Conservation (phyloP, 2,888 invertebrate genomes). For the Epiblema foenella region DNA sequence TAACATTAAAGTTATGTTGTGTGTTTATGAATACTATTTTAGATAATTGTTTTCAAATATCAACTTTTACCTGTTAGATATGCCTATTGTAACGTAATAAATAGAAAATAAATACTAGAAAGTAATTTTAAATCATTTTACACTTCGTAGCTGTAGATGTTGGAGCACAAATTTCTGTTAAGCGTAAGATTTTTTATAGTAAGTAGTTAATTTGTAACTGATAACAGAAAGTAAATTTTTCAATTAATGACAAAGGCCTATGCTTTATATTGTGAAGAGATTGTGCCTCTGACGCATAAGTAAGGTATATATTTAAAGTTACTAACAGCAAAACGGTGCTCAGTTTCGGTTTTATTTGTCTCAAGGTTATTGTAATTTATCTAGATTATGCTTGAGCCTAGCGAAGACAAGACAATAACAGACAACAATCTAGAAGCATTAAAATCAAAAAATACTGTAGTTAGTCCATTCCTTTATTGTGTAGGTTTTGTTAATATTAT, state of each 20-base stretch:
- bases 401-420: neutral
- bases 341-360: slow-evolving; percentile 23
- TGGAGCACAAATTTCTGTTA: slow-evolving; percentile 78
- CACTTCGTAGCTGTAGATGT: slow-evolving; percentile 79
- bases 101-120: slow-evolving; percentile 51
- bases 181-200: slow-evolving; percentile 62
- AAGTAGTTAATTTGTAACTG: slow-evolving; percentile 58
- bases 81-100: slow-evolving; percentile 39
- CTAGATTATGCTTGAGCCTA: slow-evolving; percentile 19
- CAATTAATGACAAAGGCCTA: slow-evolving; percentile 35
- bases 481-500: neutral
- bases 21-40: slow-evolving; percentile 33
- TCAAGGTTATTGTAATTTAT: slow-evolving; percentile 15
- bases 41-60: slow-evolving; percentile 36
- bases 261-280: slow-evolving; percentile 43
- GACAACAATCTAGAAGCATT: neutral
- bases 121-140: slow-evolving; percentile 66
- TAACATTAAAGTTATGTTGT: slow-evolving; percentile 23
- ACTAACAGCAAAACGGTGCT: slow-evolving; percentile 37
- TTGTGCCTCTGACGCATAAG: slow-evolving; percentile 33
- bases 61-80: slow-evolving; percentile 40
- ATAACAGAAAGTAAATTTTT: slow-evolving; percentile 26
- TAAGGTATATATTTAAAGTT: slow-evolving; percentile 27
- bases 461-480: slow-evolving; percentile 12
- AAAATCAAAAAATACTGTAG: slow-evolving; percentile 1